Base-by-base conservation (phyloP, 2,113 vertebrate species). In the Tupaia tana region DNA sequence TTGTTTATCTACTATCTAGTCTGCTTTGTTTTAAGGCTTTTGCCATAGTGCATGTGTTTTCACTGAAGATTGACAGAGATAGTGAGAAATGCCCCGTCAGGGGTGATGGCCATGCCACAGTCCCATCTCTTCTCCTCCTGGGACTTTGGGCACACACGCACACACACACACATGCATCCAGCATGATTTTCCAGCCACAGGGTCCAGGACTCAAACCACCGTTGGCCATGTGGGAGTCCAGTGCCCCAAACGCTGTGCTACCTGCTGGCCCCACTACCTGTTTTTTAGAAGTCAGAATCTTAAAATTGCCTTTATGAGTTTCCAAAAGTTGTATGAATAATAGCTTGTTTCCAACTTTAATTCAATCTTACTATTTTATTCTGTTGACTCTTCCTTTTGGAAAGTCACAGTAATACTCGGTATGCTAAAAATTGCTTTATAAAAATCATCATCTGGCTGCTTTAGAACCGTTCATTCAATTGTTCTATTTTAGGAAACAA, bases 391-490 rank as follows among this genome's bases (percentile, higher is more conserved):
- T 70, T 91, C n/a, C 9, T 95, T 93, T 87, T 81, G n/a, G 24
- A 34, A 86, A 77, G 14, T 22, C 22, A 86, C 16, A 92, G 29
- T 56, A 89, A 71, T 14, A 73, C 7, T 84, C 8, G 7, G 74
- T 89, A 91, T 79, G 13, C 13, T 82, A 90, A 89, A 78, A 91
- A 20, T 6, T 66, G 11, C 14, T 86, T 89, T 85, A 84, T 67
- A 85, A 91, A 93, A 84, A 86, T 71, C 52, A 88, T 70, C 80
- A 87, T 54, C 24, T 86, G 73, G 19, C 69, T 89, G 24, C 82
- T 69, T 58, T 61, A 67, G n/a, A 91, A 87, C 20, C 81, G 92
- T 66, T 2, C 22, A 43, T 82, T 77, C 66, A 69, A 85, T 24
- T 6, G 4, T 92, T 77, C 56, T 59, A 12, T 58, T 93, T 95